Evolutionary conservation across 1,140 invertebrate genomes (phyloP).

Genomic region (Drosophila obscura): DNA sequence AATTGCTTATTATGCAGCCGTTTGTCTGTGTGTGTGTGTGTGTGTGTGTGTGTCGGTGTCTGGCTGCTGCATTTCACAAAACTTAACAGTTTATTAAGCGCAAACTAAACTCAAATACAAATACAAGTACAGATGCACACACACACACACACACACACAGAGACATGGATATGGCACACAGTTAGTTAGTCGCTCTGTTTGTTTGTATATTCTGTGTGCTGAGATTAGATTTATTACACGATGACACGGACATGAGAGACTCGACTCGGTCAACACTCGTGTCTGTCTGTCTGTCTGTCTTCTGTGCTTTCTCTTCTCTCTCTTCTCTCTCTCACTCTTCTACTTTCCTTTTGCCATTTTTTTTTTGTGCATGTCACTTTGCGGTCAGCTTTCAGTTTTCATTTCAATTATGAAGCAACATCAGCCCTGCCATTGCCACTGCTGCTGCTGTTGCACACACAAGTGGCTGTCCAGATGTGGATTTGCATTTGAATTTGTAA

Average conservation of each 20-base stretch:
- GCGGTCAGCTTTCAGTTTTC: conserved; percentile 19
- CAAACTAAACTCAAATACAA: conserved; percentile 27
- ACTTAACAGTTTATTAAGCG: conserved; percentile 60
- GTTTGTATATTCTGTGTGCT: neutral
- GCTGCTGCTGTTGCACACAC: neutral
- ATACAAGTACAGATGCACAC: neutral
- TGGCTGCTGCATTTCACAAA: conserved; percentile 47
- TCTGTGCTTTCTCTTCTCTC: too few relatives aligned
- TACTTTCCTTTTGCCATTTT: neutral
- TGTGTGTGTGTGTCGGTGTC: conserved; percentile 32
- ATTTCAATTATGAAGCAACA: conserved; percentile 16
- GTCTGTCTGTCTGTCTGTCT: neutral
- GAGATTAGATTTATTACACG: conserved; percentile 23
- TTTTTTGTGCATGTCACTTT: conserved; percentile 27
- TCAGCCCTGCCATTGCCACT: too few relatives aligned
- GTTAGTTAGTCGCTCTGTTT: neutral
- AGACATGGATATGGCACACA: neutral
- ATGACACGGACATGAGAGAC: too few relatives aligned
- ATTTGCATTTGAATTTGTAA: conserved; percentile 23
- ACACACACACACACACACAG: conserved; percentile 2
- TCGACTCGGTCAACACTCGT: too few relatives aligned
- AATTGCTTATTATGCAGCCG: conserved; percentile 51
- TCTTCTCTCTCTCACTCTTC: neutral
- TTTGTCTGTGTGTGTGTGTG: conserved; percentile 30
- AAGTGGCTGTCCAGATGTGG: conserved; percentile 1